Conservation (phyloP, 2,797 vertebrate species). For the Avahi laniger region DNA sequence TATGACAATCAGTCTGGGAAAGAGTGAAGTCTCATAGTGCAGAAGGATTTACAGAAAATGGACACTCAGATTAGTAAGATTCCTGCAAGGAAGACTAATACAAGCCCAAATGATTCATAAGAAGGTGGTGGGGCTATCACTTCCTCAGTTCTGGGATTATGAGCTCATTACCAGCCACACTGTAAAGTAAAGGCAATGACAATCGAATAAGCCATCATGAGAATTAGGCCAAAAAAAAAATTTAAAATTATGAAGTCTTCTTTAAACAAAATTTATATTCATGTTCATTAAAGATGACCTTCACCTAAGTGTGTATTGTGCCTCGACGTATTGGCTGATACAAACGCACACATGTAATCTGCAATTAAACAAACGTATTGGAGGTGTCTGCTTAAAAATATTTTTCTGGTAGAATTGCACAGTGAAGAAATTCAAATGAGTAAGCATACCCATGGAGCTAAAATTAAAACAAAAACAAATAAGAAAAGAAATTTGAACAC, state of each 20-base stretch:
- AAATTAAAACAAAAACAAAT: not conserved
- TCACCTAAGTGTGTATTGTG: not conserved
- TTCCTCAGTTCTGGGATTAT: not conserved
- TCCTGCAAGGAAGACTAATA: not conserved
- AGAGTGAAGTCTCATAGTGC: not conserved
- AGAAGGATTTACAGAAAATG: not conserved
- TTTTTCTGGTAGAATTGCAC: not conserved
- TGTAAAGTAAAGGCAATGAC: not conserved
- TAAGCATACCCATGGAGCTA: not conserved
- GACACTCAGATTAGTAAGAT: not conserved
- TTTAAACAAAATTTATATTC: constrained; percentile 32
- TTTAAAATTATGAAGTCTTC: not conserved
- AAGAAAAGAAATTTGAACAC: not conserved
- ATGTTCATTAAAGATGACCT: not conserved
- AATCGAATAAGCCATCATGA: not conserved
- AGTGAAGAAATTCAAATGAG: not conserved
- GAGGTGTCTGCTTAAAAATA: not conserved
- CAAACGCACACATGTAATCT: not conserved
- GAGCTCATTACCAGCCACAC: not conserved
- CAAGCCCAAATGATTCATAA: not conserved
- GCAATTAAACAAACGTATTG: not conserved
- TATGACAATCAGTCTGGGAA: not conserved
- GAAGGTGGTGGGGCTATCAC: not conserved
- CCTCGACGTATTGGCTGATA: not conserved
- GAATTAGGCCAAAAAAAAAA: not conserved